These are phyloP conservation scores for Pluvianellus socialis DNA, from an alignment of 2,113 vertebrate genomes.

Conservation along the genomic window DNA sequence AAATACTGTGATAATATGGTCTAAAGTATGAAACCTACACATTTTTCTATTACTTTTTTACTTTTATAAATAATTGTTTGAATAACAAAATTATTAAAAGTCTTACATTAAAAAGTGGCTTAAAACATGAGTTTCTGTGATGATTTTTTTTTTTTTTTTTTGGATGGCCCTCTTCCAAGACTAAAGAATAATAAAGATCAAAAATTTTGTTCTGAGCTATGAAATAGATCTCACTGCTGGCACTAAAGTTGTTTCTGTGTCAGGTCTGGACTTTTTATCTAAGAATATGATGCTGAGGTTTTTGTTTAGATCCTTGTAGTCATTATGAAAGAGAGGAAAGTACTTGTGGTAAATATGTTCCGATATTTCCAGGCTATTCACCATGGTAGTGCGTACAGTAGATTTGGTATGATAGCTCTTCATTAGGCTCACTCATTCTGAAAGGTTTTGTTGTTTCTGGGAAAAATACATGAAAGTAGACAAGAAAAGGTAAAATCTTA, in stretches of 20 bases:
- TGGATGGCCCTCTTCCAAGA: background rate
- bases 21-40: background rate
- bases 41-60: background rate
- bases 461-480: background rate
- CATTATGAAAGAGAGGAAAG: background rate
- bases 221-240: background rate
- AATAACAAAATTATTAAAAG: background rate
- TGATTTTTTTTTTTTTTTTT: background rate
- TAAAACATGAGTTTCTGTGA: background rate
- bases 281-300: background rate
- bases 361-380: rapidly evolving
- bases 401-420: background rate
- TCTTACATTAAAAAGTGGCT: background rate
- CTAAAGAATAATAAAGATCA: background rate
- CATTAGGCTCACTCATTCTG: background rate
- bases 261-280: background rate
- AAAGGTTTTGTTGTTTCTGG: background rate
- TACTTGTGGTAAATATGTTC: background rate
- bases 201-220: background rate
- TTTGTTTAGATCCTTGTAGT: background rate
- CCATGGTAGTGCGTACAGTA: background rate
- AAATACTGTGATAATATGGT: background rate
- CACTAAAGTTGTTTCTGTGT: background rate
- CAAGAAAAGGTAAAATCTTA: background rate
- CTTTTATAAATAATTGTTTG: background rate